A percentile compares a stretch with the other conserved stretches of the same genome.
phyloP scores from a whole-genome alignment of 2,113 vertebrate species.

The Hippoglossus stenolepis region DNA sequence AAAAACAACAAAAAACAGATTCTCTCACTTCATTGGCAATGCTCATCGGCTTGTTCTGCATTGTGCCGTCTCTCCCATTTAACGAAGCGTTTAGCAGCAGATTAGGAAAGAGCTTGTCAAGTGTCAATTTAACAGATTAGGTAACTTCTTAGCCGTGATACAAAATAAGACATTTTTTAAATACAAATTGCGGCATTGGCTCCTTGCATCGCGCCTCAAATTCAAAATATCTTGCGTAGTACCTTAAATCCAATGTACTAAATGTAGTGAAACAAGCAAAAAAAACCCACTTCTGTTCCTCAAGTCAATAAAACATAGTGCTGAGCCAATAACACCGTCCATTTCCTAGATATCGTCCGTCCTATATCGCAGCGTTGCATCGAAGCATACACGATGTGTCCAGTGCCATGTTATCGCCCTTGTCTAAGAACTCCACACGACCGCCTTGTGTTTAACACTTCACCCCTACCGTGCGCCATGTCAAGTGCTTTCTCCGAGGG shows the following conservation, averaged over 20 bases:
- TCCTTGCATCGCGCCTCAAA: not conserved
- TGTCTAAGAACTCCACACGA: slow-evolving; percentile 28
- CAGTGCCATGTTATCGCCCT: slow-evolving; percentile 10
- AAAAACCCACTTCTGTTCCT: slow-evolving; percentile 47
- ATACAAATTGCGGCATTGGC: not conserved
- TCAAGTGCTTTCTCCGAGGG: slow-evolving; percentile 39
- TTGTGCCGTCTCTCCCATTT: slow-evolving; percentile 35
- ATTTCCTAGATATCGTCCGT: slow-evolving; percentile 24
- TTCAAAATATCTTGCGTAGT: not conserved
- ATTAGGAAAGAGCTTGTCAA: slow-evolving; percentile 54
- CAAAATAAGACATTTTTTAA: slow-evolving; percentile 27
- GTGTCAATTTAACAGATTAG: slow-evolving; percentile 57
- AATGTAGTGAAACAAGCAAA: slow-evolving; percentile 46
- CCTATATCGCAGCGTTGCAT: slow-evolving; percentile 25
- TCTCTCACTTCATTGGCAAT: slow-evolving; percentile 41
- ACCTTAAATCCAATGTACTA: not conserved
- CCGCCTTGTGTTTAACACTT: slow-evolving; percentile 29
- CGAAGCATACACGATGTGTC: slow-evolving; percentile 13
- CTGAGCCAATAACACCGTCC: slow-evolving; percentile 38
- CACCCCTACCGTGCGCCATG: slow-evolving; percentile 3
- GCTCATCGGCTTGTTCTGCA: slow-evolving; percentile 50
- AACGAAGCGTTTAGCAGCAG: slow-evolving; percentile 59
- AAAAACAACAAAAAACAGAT: slow-evolving; percentile 48
- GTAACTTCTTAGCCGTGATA: slow-evolving; percentile 33
- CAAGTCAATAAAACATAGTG: slow-evolving; percentile 41